Evolutionary conservation across 2,113 vertebrate species (phyloP).

Genomic region (Cavia aperea): DNA sequence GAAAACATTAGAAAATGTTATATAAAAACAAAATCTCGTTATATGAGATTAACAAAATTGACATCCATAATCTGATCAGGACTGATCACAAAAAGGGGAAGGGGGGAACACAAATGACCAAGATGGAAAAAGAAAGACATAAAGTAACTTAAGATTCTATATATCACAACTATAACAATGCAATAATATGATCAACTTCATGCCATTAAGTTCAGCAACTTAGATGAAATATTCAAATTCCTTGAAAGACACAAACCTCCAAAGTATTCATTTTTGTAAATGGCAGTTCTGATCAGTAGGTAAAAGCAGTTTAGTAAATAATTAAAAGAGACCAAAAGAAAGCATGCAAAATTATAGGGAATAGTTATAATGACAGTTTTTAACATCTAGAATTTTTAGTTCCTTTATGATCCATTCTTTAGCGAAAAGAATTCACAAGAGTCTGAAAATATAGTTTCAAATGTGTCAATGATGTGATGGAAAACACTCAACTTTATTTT

Average conservation of each 20-base stretch:
- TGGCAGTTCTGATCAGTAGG: slow-evolving; percentile 37
- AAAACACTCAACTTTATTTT: slow-evolving; percentile 22
- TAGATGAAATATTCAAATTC: slow-evolving; percentile 42
- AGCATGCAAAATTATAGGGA: not conserved
- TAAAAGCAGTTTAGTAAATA: slow-evolving; percentile 15
- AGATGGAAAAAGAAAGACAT: not conserved
- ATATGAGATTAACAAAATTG: slow-evolving; percentile 3
- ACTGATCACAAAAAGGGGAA: not conserved
- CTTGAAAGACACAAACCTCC: not conserved
- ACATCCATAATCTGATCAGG: not conserved
- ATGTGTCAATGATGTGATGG: slow-evolving; percentile 4
- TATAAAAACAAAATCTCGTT: not conserved
- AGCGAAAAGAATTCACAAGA: slow-evolving; percentile 45
- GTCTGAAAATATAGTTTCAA: slow-evolving; percentile 46
- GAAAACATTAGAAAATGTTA: not conserved
- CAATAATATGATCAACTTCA: slow-evolving; percentile 7
- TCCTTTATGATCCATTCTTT: slow-evolving; percentile 36
- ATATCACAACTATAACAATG: not conserved
- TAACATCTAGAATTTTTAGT: slow-evolving; percentile 39
- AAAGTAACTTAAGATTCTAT: not conserved
- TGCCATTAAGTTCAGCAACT: slow-evolving; percentile 10
- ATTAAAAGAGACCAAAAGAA: slow-evolving; percentile 43
- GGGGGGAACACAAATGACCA: not conserved
- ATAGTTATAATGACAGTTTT: slow-evolving; percentile 50
- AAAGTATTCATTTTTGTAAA: slow-evolving; percentile 45